Conservation (phyloP, 2,113 vertebrate genomes). For the Opisthocomus hoazin region DNA sequence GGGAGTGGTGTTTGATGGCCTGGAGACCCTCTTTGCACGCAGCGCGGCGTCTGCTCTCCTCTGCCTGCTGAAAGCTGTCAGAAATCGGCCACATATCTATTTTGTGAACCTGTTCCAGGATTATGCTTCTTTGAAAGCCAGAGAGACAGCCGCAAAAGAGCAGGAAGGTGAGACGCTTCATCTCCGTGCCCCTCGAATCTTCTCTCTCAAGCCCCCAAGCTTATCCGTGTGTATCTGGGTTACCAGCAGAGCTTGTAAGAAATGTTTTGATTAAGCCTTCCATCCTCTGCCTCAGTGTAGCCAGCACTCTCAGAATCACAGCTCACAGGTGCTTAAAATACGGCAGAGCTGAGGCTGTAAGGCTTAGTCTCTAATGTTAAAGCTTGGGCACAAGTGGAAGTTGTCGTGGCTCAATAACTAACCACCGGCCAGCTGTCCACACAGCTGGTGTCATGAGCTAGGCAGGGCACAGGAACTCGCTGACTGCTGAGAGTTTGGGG, state of each 20-base stretch:
- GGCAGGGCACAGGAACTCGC: neutral
- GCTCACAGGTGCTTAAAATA: neutral
- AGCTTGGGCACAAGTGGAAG: neutral
- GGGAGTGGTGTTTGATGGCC: slow-evolving; percentile 82
- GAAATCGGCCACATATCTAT: slow-evolving; percentile 78
- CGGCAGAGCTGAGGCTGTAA: neutral
- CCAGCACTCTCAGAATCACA: neutral
- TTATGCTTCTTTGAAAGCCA: slow-evolving; percentile 68
- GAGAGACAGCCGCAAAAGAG: slow-evolving; percentile 64
- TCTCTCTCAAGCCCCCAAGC: neutral
- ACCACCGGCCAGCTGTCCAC: neutral
- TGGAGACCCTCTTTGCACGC: slow-evolving; percentile 78
- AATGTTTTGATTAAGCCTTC: neutral
- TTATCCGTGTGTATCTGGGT: neutral
- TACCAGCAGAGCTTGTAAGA: neutral
- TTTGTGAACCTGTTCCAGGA: slow-evolving; percentile 79
- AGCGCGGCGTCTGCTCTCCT: slow-evolving; percentile 61
- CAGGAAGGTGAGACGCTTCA: slow-evolving; percentile 71
- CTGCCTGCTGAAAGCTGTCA: slow-evolving; percentile 81
- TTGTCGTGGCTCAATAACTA: neutral
- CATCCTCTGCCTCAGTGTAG: neutral
- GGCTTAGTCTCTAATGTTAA: neutral
- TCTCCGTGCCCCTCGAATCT: neutral
- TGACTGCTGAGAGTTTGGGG: fast-evolving
- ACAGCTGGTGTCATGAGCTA: fast-evolving